A percentile compares a stretch with the other conserved stretches of the same genome.
phyloP scores from a whole-genome alignment of 2,113 vertebrate genomes.

The Pseudorhombus dupliciocellatus region DNA sequence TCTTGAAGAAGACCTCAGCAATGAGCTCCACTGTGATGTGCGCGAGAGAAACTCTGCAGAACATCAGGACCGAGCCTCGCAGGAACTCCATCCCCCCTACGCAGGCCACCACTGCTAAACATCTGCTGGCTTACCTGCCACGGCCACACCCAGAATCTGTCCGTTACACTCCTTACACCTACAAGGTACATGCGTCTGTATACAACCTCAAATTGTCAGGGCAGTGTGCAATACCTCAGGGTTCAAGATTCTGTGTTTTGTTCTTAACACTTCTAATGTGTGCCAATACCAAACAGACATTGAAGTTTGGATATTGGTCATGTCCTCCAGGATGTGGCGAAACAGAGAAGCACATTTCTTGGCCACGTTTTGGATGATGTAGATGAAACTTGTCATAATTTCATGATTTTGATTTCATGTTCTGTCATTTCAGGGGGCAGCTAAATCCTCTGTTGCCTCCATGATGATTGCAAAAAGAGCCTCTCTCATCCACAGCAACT shows the following conservation, averaged over 20 bases:
- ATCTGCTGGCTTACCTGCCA: conserved; percentile 80
- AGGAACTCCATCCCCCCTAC: conserved; percentile 80
- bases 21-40: conserved; percentile 53
- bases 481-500: conserved; percentile 43
- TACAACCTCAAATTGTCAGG: too few species aligned
- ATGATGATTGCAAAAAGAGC: conserved; percentile 30
- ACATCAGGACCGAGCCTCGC: conserved; percentile 51
- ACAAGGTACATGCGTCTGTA: conserved; percentile 63
- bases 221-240: too few species aligned
- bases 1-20: not conserved
- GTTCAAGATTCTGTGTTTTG: too few species aligned
- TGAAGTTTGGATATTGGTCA: too few species aligned
- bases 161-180: conserved; percentile 70
- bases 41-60: conserved; percentile 54
- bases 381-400: not conserved
- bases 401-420: not conserved
- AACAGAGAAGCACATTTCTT: too few species aligned
- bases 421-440: conserved; percentile 46
- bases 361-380: too few species aligned
- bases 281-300: too few species aligned
- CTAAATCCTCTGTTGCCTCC: conserved; percentile 26
- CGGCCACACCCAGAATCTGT: conserved; percentile 63
- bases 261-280: too few species aligned
- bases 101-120: conserved; percentile 78
- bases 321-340: too few species aligned